These are phyloP conservation scores for Cosmia pyralina DNA, from an alignment of 2,888 invertebrate species.

Conservation along the genomic window DNA sequence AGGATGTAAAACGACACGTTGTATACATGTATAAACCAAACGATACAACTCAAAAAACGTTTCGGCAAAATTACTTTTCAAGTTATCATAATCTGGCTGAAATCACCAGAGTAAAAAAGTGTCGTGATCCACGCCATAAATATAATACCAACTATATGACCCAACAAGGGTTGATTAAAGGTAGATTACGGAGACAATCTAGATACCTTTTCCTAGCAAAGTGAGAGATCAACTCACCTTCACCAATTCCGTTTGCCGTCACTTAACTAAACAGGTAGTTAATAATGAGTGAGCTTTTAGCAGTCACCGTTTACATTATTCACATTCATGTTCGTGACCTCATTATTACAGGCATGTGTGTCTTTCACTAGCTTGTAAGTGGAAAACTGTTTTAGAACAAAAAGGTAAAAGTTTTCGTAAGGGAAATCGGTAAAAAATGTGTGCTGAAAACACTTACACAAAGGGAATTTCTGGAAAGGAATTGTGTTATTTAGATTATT, in stretches of 20 bases:
- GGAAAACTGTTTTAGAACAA: conserved; percentile 9
- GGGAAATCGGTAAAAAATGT: too few relatives aligned
- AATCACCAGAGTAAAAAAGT: too few relatives aligned
- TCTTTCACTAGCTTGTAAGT: conserved; percentile 10
- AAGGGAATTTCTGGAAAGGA: too few relatives aligned
- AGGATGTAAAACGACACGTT: too few relatives aligned
- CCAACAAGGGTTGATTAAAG: not conserved
- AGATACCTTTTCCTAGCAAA: conserved; percentile 20
- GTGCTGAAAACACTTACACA: too few relatives aligned
- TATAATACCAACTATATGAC: not conserved
- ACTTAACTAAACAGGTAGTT: conserved; percentile 65
- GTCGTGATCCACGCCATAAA: not conserved
- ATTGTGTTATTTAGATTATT: too few relatives aligned
- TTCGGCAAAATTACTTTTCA: too few relatives aligned
- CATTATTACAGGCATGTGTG: conserved; percentile 27
- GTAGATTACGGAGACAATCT: conserved; percentile 15
- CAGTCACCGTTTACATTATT: conserved; percentile 70
- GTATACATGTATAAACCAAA: too few relatives aligned
- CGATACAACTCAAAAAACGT: too few relatives aligned
- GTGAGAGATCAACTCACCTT: conserved; percentile 51
- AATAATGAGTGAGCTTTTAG: conserved; percentile 69
- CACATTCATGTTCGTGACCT: conserved; percentile 59
- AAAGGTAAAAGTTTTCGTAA: too few relatives aligned
- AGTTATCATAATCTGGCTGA: too few relatives aligned
- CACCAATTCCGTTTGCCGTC: conserved; percentile 41